A percentile compares a stretch with the other conserved stretches of the same genome.
These are phyloP conservation scores for Chaetodon trifasciatus DNA, from an alignment of 2,797 vertebrate species.

Conservation along the genomic window DNA sequence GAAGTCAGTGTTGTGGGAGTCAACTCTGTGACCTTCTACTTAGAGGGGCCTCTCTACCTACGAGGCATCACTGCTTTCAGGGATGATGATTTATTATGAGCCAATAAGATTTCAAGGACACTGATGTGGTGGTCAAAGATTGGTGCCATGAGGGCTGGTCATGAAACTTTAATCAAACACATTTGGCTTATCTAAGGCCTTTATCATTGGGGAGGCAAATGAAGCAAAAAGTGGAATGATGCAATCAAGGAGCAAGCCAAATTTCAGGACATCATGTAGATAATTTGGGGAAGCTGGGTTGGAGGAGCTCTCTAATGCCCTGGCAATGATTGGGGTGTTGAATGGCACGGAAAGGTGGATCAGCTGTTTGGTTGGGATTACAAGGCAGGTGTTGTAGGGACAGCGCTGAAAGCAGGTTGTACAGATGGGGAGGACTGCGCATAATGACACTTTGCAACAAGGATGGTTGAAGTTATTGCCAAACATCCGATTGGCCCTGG, in stretches of 20 bases:
- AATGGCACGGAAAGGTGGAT: constrained; percentile 49
- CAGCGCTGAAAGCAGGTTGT: constrained; percentile 47
- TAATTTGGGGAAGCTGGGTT: constrained; percentile 44
- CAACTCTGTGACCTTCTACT: background rate
- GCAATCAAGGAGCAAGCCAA: constrained; percentile 43
- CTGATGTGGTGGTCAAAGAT: constrained; percentile 26
- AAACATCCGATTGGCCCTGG: constrained; percentile 36
- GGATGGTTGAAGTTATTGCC: constrained; percentile 56
- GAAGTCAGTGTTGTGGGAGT: constrained; percentile 6
- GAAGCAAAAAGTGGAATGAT: constrained; percentile 42
- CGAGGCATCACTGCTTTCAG: background rate
- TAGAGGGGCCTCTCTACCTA: constrained; percentile 2
- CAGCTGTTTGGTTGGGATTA: constrained; percentile 60
- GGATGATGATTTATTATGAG: constrained; percentile 23
- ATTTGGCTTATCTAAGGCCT: constrained; percentile 35
- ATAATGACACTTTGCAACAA: constrained; percentile 57
- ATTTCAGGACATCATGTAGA: constrained; percentile 52
- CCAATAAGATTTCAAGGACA: constrained; percentile 21
- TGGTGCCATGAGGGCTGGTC: constrained; percentile 17
- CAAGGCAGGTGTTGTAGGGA: constrained; percentile 62
- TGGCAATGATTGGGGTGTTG: constrained; percentile 33
- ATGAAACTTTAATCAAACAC: constrained; percentile 44
- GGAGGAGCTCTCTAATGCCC: constrained; percentile 39
- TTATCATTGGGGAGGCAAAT: constrained; percentile 37
- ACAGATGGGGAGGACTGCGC: constrained; percentile 48